phyloP scores from a whole-genome alignment of 2,797 vertebrate genomes.

The Geotria australis region DNA sequence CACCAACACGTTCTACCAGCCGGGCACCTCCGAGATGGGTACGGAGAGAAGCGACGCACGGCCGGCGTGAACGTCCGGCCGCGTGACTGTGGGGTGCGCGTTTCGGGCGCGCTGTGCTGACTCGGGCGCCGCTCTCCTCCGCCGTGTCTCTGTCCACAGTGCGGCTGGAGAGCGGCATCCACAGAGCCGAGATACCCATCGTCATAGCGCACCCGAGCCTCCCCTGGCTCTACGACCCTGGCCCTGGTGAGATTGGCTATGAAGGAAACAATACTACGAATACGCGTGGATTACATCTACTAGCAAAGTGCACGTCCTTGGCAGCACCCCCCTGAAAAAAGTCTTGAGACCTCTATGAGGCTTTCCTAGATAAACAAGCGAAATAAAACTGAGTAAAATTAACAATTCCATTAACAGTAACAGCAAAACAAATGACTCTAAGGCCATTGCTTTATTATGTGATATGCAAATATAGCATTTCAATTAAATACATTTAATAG shows the following conservation, averaged over 20 bases:
- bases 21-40: conserved; percentile 47
- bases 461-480: too few relatives aligned
- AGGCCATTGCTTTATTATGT: too few relatives aligned
- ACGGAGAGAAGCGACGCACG: too few relatives aligned
- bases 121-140: too few relatives aligned
- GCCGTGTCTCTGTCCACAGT: conserved; percentile 14
- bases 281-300: not conserved
- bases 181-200: conserved; percentile 31
- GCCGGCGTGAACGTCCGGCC: too few relatives aligned
- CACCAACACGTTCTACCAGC: conserved; percentile 39
- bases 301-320: not conserved
- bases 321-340: too few relatives aligned
- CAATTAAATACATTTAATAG: too few relatives aligned
- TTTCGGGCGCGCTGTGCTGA: too few relatives aligned
- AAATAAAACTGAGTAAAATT: not conserved
- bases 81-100: too few relatives aligned
- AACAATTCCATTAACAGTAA: conserved; percentile 8
- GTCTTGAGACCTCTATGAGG: too few relatives aligned
- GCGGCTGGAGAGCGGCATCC: conserved; percentile 24
- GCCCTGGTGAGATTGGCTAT: not conserved
- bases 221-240: conserved; percentile 25
- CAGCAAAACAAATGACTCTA: conserved; percentile 8
- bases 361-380: too few relatives aligned
- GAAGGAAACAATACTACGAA: too few relatives aligned
- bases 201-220: conserved; percentile 23